Evolutionary conservation across 2,888 invertebrate genomes (phyloP), one percentile per base, ranked within the genome.

Genomic region (Orgyia antiqua): DNA sequence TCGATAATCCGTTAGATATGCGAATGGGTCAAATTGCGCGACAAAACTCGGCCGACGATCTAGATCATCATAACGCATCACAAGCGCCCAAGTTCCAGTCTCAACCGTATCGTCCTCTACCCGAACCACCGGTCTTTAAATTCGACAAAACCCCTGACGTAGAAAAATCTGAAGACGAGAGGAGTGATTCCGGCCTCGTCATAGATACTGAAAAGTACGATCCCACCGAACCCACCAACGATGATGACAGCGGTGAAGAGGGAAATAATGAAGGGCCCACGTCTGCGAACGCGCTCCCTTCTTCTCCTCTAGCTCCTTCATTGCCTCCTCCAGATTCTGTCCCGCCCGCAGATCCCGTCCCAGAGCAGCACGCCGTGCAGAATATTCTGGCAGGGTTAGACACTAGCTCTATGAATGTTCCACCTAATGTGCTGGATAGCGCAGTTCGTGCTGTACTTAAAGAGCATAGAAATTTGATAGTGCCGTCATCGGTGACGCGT

Each of bases 141-240:
- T 70, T 77, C 50, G 55, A 75, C 42, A 59, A 73, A 53, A 37
- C 57, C 1, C 47, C 57, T 1, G 88, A 88, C 18, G 34, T 58
- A 0, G 73, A 76, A 4, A 67, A 64, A 25, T 78, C 82, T 0
- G 88, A 88, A 42, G 88, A 87, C 34, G 89, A 89, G 33, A 76
- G 72, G 28, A 88, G 88, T 51, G 89, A 89, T 48, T 67, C 83
- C 0, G 89, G 88, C 26, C 77, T 90, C 51, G 86, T 90, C 17
- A 90, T 90, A 24, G 91, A 88, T 52, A 79, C 83, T 0, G 88
- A 88, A 24, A 88, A 88, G 45, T 89, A 89, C 52, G 89, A 89
- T 45, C 89, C 89, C 6, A 88, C 84, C 5, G 87, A 88, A 39
- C 87, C 88, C 9, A 88, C 88, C 0, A 53, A 67, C 45, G 84